These are phyloP conservation scores for Caenorhabditis inopinata DNA, from an alignment of 1,140 invertebrate genomes.

Conservation along the genomic window DNA sequence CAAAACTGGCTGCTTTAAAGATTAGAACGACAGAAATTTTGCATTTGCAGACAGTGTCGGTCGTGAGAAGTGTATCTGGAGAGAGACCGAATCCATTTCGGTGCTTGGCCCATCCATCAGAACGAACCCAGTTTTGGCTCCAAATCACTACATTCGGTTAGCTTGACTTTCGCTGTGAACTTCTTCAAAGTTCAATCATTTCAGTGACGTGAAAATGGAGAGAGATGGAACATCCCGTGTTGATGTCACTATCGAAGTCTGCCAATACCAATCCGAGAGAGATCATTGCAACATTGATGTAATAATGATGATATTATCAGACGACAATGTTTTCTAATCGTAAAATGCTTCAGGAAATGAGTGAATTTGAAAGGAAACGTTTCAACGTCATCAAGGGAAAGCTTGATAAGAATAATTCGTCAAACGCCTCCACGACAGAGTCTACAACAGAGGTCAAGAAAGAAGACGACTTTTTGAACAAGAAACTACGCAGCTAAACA, in stretches of 20 bases:
- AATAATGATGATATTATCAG: not conserved
- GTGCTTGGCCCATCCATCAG: conserved; percentile 47
- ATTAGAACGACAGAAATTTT: not conserved
- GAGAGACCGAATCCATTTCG: conserved; percentile 40
- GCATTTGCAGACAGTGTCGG: conserved; percentile 36
- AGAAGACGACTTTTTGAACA: conserved; percentile 21
- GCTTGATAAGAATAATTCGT: conserved; percentile 30
- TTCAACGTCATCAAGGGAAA: conserved; percentile 36
- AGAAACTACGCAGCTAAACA: conserved; percentile 18
- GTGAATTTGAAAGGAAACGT: conserved; percentile 29
- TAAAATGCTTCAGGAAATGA: conserved; percentile 36
- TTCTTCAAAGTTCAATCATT: not conserved
- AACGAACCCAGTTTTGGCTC: conserved; percentile 39
- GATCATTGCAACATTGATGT: conserved; percentile 50
- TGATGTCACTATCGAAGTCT: conserved; percentile 44
- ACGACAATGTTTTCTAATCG: not conserved
- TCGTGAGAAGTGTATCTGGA: conserved; percentile 44
- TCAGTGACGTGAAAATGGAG: conserved; percentile 40
- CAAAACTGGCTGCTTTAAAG: not conserved
- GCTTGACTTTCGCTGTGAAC: not conserved
- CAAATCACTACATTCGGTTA: conserved; percentile 46
- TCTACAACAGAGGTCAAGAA: conserved; percentile 8
- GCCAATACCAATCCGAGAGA: conserved; percentile 40
- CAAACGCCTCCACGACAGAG: not conserved
- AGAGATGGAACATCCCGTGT: conserved; percentile 41